These are phyloP conservation scores for Nyctibius grandis DNA, from an alignment of 2,797 vertebrate genomes.

Conservation along the genomic window DNA sequence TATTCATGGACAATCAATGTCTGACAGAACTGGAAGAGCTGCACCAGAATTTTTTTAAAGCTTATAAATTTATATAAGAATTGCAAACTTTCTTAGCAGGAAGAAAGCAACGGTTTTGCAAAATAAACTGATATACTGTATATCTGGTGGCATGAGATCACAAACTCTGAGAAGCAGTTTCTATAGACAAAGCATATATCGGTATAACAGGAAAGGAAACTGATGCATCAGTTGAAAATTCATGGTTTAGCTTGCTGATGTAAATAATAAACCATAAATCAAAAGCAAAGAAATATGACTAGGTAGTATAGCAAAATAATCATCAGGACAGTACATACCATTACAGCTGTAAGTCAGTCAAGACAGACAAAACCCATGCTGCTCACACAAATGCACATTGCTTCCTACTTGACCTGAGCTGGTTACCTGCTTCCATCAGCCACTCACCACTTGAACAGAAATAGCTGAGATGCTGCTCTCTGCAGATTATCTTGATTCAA, in stretches of 20 bases:
- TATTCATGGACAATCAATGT: not conserved
- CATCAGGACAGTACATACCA: not conserved
- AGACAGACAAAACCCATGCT: not conserved
- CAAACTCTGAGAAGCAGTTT: not conserved
- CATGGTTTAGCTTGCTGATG: not conserved
- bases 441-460: not conserved
- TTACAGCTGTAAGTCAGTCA: not conserved
- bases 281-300: not conserved
- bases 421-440: not conserved
- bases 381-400: not conserved
- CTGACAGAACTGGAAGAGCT: not conserved
- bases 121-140: not conserved
- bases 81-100: not conserved
- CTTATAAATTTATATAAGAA: not conserved
- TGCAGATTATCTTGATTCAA: not conserved
- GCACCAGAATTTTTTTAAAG: not conserved
- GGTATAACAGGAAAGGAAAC: not conserved
- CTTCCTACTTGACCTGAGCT: not conserved
- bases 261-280: not conserved
- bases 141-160: not conserved
- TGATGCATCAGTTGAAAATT: not conserved
- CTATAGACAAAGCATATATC: not conserved
- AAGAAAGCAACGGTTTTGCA: not conserved
- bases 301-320: not conserved
- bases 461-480: not conserved